phyloP scores from a whole-genome alignment of 2,888 invertebrate genomes.

The Stenchaetothrips biformis region DNA sequence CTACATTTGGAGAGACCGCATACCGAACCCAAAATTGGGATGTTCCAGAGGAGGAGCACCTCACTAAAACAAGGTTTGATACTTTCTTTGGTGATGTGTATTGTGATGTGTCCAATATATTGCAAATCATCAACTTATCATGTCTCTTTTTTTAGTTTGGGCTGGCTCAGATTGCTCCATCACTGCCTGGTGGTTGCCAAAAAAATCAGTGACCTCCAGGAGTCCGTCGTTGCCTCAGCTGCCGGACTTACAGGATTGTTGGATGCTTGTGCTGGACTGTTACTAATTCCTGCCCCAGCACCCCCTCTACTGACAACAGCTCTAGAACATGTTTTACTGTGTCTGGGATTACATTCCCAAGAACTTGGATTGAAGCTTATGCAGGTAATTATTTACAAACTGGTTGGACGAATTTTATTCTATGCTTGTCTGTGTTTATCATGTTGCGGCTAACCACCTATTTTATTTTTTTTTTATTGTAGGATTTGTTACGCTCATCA shows the following conservation, averaged over 20 bases:
- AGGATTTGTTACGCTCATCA: not conserved
- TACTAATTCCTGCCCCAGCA: conserved; percentile 62
- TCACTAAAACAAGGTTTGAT: conserved; percentile 49
- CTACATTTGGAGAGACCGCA: conserved; percentile 66
- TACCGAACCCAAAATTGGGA: conserved; percentile 45
- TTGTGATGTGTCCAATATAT: conserved; percentile 29
- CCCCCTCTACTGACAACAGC: conserved; percentile 58
- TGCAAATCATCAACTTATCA: conserved; percentile 32
- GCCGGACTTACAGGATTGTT: conserved; percentile 62
- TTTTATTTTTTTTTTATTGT: not conserved
- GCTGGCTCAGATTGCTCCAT: conserved; percentile 78
- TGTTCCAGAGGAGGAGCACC: conserved; percentile 52
- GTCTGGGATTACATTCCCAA: conserved; percentile 61
- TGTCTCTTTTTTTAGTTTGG: conserved; percentile 53
- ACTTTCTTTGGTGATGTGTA: conserved; percentile 27
- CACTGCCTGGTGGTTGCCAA: conserved; percentile 62
- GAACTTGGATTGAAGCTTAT: conserved; percentile 57
- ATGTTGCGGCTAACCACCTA: not conserved
- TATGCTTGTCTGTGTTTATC: too few relatives aligned
- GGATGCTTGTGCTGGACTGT: conserved; percentile 64
- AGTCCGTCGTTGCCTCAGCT: conserved; percentile 55
- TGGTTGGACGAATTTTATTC: conserved; percentile 35
- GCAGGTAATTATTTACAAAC: conserved; percentile 54
- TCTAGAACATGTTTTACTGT: conserved; percentile 64
- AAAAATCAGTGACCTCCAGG: conserved; percentile 39